Evolutionary conservation across 37 sponge, comb jelly and placozoan species (phyloP), one percentile per base, ranked within the genome.

Genomic region (Aplysina aerophoba): DNA sequence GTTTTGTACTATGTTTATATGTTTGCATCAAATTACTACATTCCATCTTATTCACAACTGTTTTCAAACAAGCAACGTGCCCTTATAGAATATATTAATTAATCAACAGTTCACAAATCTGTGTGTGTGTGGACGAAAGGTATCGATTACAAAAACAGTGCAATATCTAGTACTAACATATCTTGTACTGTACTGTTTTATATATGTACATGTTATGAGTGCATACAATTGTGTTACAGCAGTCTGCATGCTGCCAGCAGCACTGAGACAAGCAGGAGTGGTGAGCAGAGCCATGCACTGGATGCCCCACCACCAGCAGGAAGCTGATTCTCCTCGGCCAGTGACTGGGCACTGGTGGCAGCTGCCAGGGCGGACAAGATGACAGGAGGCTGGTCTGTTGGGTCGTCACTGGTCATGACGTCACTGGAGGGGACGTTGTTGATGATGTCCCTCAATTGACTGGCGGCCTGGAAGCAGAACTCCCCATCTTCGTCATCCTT

Each of bases 301-400:
- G 31, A 1, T 17, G 33, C 33, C 17, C 71, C 34, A 35, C 25
- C 1, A 4, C 78, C 78, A 75, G 78, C 16, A 16, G 54, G 24
- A 44, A 44, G 50, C 8, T 44, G 50, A 44, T 44, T 44, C 50
- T 44, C 50, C 50, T 44, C 25, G 4, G 78, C 78, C 25, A 75
- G 12, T 75, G 78, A 44, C 21, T 75, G 44, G 11, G 53, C 44
- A 41, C 50, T 50, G n/a, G 44, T 50, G 21, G 78, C 78, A 36
- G 78, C 78, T 75, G 78, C 41, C 3, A 75, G 25, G 4, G 78
- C 78, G 3, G 78, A 39, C 21, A 75, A 15, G 24, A 75, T 41
- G 21, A 75, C 50, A 1, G 78, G 78, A 19, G 40, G 38, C 20
- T 41, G 38, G 25, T 75, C 78, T 1, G 71, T 1, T 30, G 71